Base-by-base conservation (phyloP, 2,888 invertebrate species). In the Lottia gigantea region DNA sequence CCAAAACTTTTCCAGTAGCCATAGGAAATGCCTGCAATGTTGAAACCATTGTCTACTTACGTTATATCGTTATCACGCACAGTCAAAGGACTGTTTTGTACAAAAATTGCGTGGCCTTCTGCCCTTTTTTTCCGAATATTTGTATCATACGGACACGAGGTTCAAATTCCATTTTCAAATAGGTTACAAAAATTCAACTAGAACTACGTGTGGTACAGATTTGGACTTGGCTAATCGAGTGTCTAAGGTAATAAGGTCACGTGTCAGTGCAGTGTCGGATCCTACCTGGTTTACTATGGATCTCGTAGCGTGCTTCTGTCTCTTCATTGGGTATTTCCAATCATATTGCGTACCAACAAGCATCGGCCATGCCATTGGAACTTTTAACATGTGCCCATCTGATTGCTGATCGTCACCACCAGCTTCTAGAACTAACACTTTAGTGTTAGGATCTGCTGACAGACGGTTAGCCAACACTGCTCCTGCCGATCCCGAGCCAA, bases 1-100 rank as follows among this genome's bases (percentile, higher is more conserved):
- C 96, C 0, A 96, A 91, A 0, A 95, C 95, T 90, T 95, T 95
- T 65, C 97, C 96, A 72, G 95, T 91, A 0, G 96, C 95, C 95
- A 95, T 96, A 82, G 93, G 93, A 84, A 95, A 95, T 62, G 95
- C 91, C 81, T 93, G 76, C 7, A 40, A 40, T 40, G 11, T 40
- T 1, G 2, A 40, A 1, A 40, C 1, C 0, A 40, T 11, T 40
- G 6, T 11, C 40, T 11, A 40, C 7, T 40, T 40, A 40, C 40
- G 40, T 40, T 31, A 11, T 40, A 40, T 40, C 40, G 11, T 8
- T 40, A 40, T 8, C 6, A 40, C 1, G 11, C 40, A 8, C 11
- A 4, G 40, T 1, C 11, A 1, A 40, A 6, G 40, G 6, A 31
- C 31, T 31, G 6, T 31, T 31, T 31, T 31, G 6, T n/a, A n/a